Evolutionary conservation across 2,888 invertebrate species (phyloP).

Genomic region (Syritta pipiens): DNA sequence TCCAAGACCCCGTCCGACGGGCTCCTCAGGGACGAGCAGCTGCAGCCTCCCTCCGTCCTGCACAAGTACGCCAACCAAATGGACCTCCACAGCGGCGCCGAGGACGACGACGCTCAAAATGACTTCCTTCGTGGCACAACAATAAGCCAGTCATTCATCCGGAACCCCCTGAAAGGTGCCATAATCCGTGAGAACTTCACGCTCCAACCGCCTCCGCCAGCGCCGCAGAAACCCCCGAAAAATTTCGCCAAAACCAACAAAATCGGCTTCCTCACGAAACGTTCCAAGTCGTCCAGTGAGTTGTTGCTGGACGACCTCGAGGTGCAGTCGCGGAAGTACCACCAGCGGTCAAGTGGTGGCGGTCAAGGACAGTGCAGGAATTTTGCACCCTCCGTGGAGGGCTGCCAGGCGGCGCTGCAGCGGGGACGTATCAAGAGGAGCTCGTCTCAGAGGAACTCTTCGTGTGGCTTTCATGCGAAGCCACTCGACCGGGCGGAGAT

Average conservation of each 20-base stretch:
- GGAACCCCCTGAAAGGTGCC: constrained; percentile 73
- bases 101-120: constrained; percentile 70
- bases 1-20: constrained; percentile 73
- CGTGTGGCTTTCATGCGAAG: constrained; percentile 18
- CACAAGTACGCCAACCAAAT: constrained; percentile 73
- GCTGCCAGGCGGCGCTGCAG: too few relatives aligned
- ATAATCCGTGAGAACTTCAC: constrained; percentile 71
- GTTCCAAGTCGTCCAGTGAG: constrained; percentile 76
- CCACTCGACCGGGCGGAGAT: constrained; percentile 41
- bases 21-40: constrained; percentile 69
- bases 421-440: constrained; percentile 37
- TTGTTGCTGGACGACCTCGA: constrained; percentile 75
- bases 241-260: constrained; percentile 40
- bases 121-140: constrained; percentile 78
- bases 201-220: constrained; percentile 70
- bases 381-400: too few relatives aligned
- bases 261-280: constrained; percentile 73
- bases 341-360: constrained; percentile 47
- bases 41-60: constrained; percentile 31
- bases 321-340: constrained; percentile 76
- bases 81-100: constrained; percentile 68
- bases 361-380: constrained; percentile 18
- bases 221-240: constrained; percentile 29
- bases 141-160: constrained; percentile 78
- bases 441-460: constrained; percentile 32